phyloP scores from a whole-genome alignment of 2,797 vertebrate species.

The Enteromius afrohamiltoni region DNA sequence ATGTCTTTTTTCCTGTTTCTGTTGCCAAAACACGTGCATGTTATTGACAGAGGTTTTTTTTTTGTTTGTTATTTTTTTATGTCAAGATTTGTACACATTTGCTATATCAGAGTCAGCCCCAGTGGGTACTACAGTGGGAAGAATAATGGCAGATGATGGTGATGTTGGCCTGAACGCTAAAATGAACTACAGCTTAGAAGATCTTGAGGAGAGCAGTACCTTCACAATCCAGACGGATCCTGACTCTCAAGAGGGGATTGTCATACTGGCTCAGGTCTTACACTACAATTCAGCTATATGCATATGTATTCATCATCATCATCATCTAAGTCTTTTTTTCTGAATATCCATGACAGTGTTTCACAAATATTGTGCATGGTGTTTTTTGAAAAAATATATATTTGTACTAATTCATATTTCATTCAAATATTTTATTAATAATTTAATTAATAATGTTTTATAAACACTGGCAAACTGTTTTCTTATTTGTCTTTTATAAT shows the following conservation, averaged over 20 bases:
- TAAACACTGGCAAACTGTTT: neutral
- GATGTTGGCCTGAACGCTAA: conserved; percentile 87
- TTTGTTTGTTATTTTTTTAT: neutral
- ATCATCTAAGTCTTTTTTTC: neutral
- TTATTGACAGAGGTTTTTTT: neutral
- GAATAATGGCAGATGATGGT: conserved; percentile 85
- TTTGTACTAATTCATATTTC: neutral
- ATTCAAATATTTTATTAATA: neutral
- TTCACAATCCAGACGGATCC: conserved; percentile 85
- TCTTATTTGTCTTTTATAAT: neutral
- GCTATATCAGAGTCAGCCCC: conserved; percentile 83
- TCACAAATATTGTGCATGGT: neutral
- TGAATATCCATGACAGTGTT: neutral
- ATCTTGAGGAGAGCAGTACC: conserved; percentile 76
- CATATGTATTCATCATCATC: neutral
- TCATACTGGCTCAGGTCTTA: conserved; percentile 85
- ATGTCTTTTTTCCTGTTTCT: neutral
- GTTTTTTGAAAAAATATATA: neutral
- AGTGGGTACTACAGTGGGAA: conserved; percentile 83
- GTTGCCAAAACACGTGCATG: neutral
- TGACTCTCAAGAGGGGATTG: conserved; percentile 88
- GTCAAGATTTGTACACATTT: conserved; percentile 85
- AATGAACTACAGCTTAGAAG: conserved; percentile 88
- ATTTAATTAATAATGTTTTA: neutral
- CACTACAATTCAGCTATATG: neutral